A percentile compares a stretch with the other conserved stretches of the same genome.
Conservation (phyloP, 1,140 invertebrate genomes). For the Scylla paramamosain region DNA sequence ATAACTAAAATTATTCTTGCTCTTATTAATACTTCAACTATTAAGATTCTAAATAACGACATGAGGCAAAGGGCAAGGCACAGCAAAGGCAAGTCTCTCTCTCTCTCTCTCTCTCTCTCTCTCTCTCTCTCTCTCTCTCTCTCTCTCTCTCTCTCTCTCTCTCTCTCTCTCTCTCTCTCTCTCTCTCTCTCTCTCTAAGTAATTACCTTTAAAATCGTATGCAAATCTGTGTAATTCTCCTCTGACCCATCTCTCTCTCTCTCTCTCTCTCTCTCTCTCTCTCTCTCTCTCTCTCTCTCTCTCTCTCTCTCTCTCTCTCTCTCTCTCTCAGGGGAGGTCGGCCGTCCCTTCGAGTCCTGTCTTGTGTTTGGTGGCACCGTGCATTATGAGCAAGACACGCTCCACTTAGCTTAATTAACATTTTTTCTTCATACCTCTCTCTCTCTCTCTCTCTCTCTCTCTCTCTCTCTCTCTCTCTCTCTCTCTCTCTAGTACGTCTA, state of each 20-base stretch:
- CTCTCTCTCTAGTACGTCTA: background rate
- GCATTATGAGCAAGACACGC: background rate
- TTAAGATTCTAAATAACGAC: too few species aligned
- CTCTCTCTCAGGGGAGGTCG: background rate
- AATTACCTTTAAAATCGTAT: background rate
- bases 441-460: background rate
- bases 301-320: conserved; percentile 21
- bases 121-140: conserved; percentile 27
- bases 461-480: background rate
- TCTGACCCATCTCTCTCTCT: conserved; percentile 34
- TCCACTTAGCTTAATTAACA: conserved; percentile 26
- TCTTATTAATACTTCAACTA: too few species aligned
- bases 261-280: background rate
- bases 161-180: background rate
- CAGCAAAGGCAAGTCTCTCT: background rate
- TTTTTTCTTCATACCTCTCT: background rate
- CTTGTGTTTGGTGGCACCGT: background rate
- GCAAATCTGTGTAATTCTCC: background rate
- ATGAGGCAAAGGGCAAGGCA: too few species aligned
- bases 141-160: conserved; percentile 37
- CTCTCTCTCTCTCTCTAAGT: background rate
- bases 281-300: conserved; percentile 24
- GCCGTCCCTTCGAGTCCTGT: background rate
- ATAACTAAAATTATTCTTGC: too few species aligned
- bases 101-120: background rate